Percentiles rank a stretch among this genome's conserved stretches.
Conservation (phyloP, 2,113 vertebrate species). For the Ondatra zibethicus region DNA sequence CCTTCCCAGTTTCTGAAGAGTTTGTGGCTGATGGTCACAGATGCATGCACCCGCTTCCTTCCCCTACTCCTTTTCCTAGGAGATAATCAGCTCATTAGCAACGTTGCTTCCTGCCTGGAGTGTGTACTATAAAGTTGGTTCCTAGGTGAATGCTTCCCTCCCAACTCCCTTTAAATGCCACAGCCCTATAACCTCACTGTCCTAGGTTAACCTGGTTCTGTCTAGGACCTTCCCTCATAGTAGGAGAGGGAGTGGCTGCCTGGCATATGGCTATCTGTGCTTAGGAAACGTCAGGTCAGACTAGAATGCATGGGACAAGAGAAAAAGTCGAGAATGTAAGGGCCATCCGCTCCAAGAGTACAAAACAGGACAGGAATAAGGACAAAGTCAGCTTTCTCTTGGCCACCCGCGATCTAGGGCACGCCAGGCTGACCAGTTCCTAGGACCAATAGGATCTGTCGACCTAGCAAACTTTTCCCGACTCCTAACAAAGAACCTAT, state of each 20-base stretch:
- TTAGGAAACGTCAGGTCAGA: background rate
- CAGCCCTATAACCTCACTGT: background rate
- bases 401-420: background rate
- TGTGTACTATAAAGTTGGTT: background rate
- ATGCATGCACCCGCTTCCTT: too few relatives aligned
- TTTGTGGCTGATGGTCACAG: background rate
- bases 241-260: background rate
- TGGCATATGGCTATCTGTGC: background rate
- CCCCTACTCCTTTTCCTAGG: background rate
- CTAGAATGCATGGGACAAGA: background rate
- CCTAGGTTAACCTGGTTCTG: background rate
- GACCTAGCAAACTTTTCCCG: background rate
- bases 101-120: background rate
- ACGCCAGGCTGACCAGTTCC: background rate
- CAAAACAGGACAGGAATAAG: background rate
- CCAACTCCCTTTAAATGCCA: background rate
- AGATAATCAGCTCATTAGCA: background rate
- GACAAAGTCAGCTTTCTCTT: background rate
- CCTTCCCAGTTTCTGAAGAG: background rate
- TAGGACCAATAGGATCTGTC: background rate
- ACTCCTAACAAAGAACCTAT: background rate
- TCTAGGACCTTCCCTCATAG: background rate
- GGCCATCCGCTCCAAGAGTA: background rate
- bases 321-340: background rate
- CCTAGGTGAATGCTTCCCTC: background rate